Percentiles rank a stretch among this genome's conserved stretches.
Conservation (phyloP, 2,888 invertebrate genomes). For the Norana najaformis region DNA sequence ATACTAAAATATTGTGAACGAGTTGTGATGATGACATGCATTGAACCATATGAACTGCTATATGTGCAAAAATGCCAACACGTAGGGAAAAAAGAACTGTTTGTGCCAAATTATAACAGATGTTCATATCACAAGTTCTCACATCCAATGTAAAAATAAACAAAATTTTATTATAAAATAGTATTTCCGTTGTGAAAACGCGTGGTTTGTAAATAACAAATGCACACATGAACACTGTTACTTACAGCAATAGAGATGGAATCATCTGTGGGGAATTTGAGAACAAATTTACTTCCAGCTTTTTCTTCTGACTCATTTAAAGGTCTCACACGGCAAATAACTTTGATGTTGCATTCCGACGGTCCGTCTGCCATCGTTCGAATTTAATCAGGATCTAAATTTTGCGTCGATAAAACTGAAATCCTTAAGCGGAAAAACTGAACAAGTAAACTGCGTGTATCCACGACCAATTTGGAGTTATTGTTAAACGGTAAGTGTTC, state of each 20-base stretch:
- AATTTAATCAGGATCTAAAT: background rate
- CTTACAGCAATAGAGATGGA: slow-evolving; percentile 58
- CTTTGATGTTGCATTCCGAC: slow-evolving; percentile 70
- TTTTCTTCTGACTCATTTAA: slow-evolving; percentile 97
- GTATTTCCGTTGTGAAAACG: background rate
- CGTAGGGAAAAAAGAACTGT: no score
- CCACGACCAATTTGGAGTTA: background rate
- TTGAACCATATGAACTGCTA: no score
- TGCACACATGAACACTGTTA: background rate
- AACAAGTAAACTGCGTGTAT: background rate
- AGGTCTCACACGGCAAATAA: slow-evolving; percentile 98
- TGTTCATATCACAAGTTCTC: background rate
- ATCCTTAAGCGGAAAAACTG: background rate
- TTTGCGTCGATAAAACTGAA: background rate
- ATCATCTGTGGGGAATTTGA: slow-evolving; percentile 89
- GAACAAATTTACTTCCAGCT: slow-evolving; percentile 96
- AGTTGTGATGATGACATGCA: no score
- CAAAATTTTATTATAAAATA: background rate
- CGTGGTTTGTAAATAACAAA: background rate
- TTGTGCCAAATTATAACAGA: no score
- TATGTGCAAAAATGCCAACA: no score
- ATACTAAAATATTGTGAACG: no score
- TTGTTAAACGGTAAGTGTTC: background rate
- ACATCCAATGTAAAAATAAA: background rate
- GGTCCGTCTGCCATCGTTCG: slow-evolving; percentile 41